phyloP scores from a whole-genome alignment of 2,888 invertebrate species.

The Drosophila dives region DNA sequence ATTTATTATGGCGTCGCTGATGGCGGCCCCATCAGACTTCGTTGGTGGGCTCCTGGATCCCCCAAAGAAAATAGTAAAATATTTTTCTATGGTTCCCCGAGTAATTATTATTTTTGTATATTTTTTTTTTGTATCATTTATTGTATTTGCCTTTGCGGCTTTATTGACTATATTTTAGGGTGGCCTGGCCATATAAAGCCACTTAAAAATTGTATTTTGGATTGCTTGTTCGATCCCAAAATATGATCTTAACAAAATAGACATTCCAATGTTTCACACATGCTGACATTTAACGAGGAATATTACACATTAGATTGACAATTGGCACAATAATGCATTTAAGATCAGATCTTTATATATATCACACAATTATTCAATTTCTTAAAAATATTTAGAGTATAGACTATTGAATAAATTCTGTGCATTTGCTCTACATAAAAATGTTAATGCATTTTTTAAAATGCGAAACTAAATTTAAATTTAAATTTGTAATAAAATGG shows the following conservation, averaged over 20 bases:
- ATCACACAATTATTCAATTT: neutral
- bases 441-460: neutral
- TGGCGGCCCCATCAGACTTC: slow-evolving; percentile 45
- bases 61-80: slow-evolving; percentile 62
- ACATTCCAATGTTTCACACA: slow-evolving; percentile 31
- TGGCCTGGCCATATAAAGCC: slow-evolving; percentile 49
- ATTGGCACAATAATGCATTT: neutral
- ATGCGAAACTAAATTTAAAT: neutral
- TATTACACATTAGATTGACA: slow-evolving; percentile 3
- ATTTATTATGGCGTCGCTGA: slow-evolving; percentile 69
- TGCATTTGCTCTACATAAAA: neutral
- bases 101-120: slow-evolving; percentile 29
- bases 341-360: neutral
- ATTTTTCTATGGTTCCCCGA: slow-evolving; percentile 58
- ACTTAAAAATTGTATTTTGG: slow-evolving; percentile 52
- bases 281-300: neutral
- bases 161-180: slow-evolving; percentile 34
- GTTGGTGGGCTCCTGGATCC: slow-evolving; percentile 61
- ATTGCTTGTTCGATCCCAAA: slow-evolving; percentile 38
- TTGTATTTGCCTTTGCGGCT: neutral
- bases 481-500: neutral
- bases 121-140: neutral
- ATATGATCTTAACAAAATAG: slow-evolving; percentile 7
- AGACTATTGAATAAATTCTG: neutral
- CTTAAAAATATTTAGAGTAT: neutral